Conservation (phyloP, 2,797 vertebrate genomes). For the Garrulus glandarius region DNA sequence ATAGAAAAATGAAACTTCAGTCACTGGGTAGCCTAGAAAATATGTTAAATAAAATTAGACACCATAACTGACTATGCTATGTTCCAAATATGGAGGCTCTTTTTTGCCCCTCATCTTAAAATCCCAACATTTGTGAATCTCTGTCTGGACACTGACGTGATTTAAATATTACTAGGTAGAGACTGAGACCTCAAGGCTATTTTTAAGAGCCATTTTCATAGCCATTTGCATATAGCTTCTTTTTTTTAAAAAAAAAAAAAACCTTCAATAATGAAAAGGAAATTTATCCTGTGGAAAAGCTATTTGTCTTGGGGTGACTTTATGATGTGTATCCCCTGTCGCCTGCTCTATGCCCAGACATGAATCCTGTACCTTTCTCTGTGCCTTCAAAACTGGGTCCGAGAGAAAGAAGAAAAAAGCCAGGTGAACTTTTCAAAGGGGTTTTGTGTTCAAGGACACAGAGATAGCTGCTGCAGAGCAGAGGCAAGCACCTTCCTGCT, state of each 20-base stretch:
- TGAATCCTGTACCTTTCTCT: no score
- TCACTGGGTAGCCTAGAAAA: background rate
- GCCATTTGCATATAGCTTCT: accelerated
- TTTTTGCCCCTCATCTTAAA: background rate
- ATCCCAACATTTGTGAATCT: background rate
- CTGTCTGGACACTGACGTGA: background rate
- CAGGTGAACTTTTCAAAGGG: no score
- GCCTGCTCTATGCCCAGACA: no score
- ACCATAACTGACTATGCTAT: background rate
- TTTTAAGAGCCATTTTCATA: background rate
- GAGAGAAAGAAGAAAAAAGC: no score
- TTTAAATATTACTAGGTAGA: no score
- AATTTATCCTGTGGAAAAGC: background rate
- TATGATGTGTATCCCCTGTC: no score
- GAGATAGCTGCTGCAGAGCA: no score
- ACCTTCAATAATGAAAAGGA: background rate
- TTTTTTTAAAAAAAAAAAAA: no score
- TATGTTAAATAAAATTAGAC: background rate
- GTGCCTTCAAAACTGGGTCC: no score
- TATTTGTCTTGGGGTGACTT: no score
- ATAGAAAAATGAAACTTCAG: background rate
- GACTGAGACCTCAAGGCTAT: background rate
- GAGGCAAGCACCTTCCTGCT: no score
- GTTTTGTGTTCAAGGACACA: no score
- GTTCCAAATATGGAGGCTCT: background rate